phyloP scores from a whole-genome alignment of 1,140 invertebrate species.

The Amyelois transitella region DNA sequence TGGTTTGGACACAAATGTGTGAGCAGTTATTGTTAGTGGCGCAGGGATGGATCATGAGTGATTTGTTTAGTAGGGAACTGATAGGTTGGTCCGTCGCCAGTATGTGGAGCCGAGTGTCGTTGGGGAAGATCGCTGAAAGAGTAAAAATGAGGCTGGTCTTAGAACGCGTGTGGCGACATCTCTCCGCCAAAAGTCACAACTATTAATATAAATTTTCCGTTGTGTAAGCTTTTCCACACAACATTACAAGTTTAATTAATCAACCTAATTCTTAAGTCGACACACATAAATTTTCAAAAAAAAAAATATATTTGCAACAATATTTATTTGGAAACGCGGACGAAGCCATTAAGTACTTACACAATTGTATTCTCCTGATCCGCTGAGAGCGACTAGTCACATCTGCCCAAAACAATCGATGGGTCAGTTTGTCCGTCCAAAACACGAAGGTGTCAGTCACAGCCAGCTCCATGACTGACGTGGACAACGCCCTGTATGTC shows the following conservation, averaged over 20 bases:
- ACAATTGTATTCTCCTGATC: constrained; percentile 52
- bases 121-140: constrained; percentile 51
- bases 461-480: constrained; percentile 72
- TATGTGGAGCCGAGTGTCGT: constrained; percentile 39
- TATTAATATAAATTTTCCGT: too few species aligned
- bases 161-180: too few species aligned
- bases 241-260: too few species aligned
- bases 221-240: too few species aligned
- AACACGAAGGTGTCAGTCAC: constrained; percentile 76
- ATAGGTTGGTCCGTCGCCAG: constrained; percentile 34
- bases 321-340: too few species aligned
- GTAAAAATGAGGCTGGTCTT: not conserved
- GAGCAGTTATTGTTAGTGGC: constrained; percentile 81
- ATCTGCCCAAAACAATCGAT: constrained; percentile 76
- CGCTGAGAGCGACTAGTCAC: constrained; percentile 59
- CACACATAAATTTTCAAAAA: too few species aligned
- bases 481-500: constrained; percentile 49
- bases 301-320: too few species aligned
- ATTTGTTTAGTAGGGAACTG: constrained; percentile 27
- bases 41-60: constrained; percentile 75
- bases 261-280: too few species aligned
- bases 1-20: constrained; percentile 80
- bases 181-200: too few species aligned
- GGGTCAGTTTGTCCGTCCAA: constrained; percentile 75
- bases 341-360: too few species aligned